These are phyloP conservation scores for Acropora tenuis DNA, from an alignment of 64 coral and sea anemone genomes.

Conservation along the genomic window DNA sequence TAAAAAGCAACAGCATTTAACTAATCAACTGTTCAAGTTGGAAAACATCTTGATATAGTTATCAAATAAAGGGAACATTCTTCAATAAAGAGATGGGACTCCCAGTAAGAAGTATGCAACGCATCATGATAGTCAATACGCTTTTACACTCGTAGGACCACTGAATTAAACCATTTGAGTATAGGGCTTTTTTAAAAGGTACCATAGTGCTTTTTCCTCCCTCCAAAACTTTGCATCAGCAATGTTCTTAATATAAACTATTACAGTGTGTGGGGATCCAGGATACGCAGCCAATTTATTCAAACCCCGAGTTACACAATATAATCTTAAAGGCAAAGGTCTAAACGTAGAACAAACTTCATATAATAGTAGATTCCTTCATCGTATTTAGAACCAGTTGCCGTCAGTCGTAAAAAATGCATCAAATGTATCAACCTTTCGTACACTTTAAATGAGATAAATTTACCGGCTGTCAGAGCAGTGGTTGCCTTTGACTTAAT, in stretches of 20 bases:
- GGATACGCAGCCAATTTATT: neutral
- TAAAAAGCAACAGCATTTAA: slow-evolving; percentile 52
- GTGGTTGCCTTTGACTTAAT: too few relatives aligned
- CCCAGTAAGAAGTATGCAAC: slow-evolving; percentile 49
- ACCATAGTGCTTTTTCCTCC: neutral
- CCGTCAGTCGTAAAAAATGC: too few relatives aligned
- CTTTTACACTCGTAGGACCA: neutral
- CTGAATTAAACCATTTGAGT: slow-evolving; percentile 3
- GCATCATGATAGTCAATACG: slow-evolving; percentile 24
- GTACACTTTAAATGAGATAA: too few relatives aligned
- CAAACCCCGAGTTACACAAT: too few relatives aligned
- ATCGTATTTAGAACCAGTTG: too few relatives aligned
- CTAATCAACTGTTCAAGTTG: slow-evolving; percentile 22
- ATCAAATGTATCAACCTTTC: too few relatives aligned
- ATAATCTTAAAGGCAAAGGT: too few relatives aligned
- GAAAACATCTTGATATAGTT: slow-evolving; percentile 18
- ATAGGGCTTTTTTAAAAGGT: neutral
- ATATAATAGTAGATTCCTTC: too few relatives aligned
- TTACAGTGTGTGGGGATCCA: neutral
- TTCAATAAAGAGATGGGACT: slow-evolving; percentile 35
- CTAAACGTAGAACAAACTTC: too few relatives aligned
- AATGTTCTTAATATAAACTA: neutral
- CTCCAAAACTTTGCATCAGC: neutral
- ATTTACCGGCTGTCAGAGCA: too few relatives aligned
- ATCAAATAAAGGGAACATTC: slow-evolving; percentile 46